Conservation (phyloP, 2,888 invertebrate genomes). For the Ommatoiulus sabulosus region DNA sequence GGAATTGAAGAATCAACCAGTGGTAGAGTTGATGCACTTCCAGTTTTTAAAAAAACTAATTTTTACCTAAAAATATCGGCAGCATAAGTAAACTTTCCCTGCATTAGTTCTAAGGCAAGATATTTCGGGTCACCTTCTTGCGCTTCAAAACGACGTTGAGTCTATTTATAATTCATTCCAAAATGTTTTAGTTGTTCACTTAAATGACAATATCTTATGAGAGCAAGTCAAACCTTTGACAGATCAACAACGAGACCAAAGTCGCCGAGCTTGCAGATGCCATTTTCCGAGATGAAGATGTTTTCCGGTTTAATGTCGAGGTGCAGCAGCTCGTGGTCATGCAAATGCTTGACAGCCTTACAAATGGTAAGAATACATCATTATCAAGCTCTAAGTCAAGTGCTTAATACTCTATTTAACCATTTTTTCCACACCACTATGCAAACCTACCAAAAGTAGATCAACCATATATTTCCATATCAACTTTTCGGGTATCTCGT, state of each 20-base stretch:
- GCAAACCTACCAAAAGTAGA: constrained; percentile 68
- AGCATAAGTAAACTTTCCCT: constrained; percentile 75
- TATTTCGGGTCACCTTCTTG: constrained; percentile 83
- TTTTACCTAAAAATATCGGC: constrained; percentile 77
- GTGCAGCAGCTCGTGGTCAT: constrained; percentile 77
- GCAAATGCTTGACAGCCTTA: constrained; percentile 77
- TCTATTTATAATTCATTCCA: not conserved
- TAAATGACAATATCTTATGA: not conserved
- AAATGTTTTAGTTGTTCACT: not conserved
- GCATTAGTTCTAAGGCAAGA: constrained; percentile 79
- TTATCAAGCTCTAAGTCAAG: not conserved
- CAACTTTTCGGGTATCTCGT: constrained; percentile 73
- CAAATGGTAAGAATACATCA: constrained; percentile 62
- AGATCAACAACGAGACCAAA: constrained; percentile 80
- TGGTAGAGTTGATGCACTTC: not conserved
- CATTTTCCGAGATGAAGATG: constrained; percentile 76
- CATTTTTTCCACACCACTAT: too few relatives aligned
- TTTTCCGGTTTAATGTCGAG: constrained; percentile 84
- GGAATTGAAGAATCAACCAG: constrained; percentile 32
- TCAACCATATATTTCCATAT: constrained; percentile 79
- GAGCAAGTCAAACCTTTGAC: constrained; percentile 67
- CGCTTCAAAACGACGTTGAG: constrained; percentile 66
- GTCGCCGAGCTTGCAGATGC: constrained; percentile 78
- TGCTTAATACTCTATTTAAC: not conserved
- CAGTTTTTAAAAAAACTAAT: not conserved